A percentile compares a stretch with the other conserved stretches of the same genome.
phyloP scores from a whole-genome alignment of 2,888 invertebrate genomes.

The Pseudococcus jackbeardsleyi region DNA sequence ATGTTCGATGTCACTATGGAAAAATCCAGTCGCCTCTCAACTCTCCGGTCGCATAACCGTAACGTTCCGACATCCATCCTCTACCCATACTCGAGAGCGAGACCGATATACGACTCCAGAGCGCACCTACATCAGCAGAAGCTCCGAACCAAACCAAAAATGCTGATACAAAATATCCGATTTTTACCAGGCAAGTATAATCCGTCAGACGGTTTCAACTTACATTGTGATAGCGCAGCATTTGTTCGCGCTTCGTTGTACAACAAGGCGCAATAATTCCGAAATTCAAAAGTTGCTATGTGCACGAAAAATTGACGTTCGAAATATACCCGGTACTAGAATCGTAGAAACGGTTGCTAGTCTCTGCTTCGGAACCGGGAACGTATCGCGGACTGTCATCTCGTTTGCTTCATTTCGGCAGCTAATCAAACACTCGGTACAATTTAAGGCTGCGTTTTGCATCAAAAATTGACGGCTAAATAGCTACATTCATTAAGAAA shows the following conservation, averaged over 20 bases:
- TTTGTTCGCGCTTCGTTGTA: not conserved
- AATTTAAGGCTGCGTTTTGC: not conserved
- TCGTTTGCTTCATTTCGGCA: not conserved
- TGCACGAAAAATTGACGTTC: not conserved
- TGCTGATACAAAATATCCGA: slow-evolving; percentile 17
- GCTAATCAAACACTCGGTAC: not conserved
- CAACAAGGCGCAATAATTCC: slow-evolving; percentile 9
- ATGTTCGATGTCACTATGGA: too few relatives aligned
- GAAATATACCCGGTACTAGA: not conserved
- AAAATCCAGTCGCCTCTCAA: too few relatives aligned
- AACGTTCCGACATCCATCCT: too few relatives aligned
- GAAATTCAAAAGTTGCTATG: not conserved
- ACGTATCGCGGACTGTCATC: not conserved
- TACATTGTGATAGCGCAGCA: not conserved
- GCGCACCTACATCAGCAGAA: not conserved
- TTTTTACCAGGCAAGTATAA: not conserved
- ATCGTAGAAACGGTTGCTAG: not conserved
- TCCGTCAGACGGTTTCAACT: not conserved
- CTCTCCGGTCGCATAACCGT: too few relatives aligned
- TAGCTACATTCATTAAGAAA: slow-evolving; percentile 13
- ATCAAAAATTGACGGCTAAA: slow-evolving; percentile 34
- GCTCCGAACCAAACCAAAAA: slow-evolving; percentile 5
- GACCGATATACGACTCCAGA: too few relatives aligned
- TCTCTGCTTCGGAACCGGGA: not conserved
- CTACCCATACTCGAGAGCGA: too few relatives aligned